Percentiles rank a stretch among this genome's conserved stretches.
These are phyloP conservation scores for Macheiramphus alcinus DNA, from an alignment of 2,113 vertebrate species.

Conservation along the genomic window DNA sequence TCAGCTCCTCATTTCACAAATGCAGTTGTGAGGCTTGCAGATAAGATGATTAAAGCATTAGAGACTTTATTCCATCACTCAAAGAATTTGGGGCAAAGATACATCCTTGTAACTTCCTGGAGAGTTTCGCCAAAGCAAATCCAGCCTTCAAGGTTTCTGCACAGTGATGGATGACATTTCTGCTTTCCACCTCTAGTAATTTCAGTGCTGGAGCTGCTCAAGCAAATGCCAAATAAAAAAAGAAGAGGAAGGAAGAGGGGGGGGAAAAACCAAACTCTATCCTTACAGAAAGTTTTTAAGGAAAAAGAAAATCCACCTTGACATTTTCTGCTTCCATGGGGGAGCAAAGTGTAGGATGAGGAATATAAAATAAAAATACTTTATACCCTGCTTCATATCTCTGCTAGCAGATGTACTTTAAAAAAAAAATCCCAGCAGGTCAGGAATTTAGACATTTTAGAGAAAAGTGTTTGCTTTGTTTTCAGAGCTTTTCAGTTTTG, in stretches of 20 bases:
- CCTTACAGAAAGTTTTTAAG: background rate
- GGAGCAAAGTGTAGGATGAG: background rate
- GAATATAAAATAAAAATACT: background rate
- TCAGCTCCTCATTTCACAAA: background rate
- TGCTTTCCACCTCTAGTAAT: background rate
- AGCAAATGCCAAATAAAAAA: background rate
- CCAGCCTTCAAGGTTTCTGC: background rate
- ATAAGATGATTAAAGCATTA: constrained; percentile 18
- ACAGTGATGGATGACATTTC: background rate
- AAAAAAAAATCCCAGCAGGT: background rate
- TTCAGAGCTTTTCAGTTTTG: background rate
- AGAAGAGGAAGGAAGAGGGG: background rate
- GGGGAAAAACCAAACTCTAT: background rate
- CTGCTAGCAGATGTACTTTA: background rate
- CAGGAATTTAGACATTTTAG: background rate
- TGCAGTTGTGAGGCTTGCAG: background rate
- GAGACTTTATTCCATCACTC: constrained; percentile 14
- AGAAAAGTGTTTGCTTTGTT: background rate
- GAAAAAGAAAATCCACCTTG: background rate
- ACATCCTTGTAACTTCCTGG: background rate
- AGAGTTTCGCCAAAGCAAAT: constrained; percentile 29
- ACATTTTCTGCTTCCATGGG: background rate
- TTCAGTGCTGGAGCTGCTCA: background rate
- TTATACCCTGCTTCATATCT: background rate
- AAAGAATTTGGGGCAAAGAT: background rate